phyloP scores from a whole-genome alignment of 23 tunicate species.

The Styela plicata region DNA sequence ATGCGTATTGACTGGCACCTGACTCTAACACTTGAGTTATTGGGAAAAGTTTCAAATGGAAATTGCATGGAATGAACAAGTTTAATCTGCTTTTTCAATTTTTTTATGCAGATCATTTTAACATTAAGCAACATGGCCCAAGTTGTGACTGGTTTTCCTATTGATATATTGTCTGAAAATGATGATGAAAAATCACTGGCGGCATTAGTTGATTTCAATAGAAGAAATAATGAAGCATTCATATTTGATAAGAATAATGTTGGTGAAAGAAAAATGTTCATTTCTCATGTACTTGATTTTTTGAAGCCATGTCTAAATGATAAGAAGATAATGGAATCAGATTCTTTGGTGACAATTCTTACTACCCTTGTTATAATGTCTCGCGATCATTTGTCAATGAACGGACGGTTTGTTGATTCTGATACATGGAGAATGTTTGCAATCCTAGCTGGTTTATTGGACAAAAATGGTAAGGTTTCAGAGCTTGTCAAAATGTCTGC shows the following conservation, averaged over 20 bases:
- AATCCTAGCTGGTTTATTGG: slow-evolving; percentile 7
- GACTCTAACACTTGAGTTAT: too few relatives aligned
- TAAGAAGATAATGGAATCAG: neutral
- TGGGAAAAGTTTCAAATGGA: too few relatives aligned
- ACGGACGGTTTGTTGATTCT: neutral
- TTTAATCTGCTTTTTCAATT: too few relatives aligned
- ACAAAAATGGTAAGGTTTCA: neutral
- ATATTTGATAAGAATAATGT: neutral
- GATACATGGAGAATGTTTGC: slow-evolving; percentile 1
- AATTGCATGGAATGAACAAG: too few relatives aligned
- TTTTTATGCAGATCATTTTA: too few relatives aligned
- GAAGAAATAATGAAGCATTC: neutral
- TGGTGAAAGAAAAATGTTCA: neutral
- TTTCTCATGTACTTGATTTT: neutral
- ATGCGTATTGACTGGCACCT: too few relatives aligned
- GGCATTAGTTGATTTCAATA: neutral
- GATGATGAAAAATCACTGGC: neutral
- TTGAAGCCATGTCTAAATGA: neutral
- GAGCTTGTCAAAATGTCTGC: neutral
- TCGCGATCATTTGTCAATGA: slow-evolving; percentile 16
- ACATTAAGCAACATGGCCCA: too few relatives aligned
- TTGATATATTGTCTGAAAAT: neutral
- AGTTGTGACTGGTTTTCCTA: neutral
- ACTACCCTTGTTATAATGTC: slow-evolving; percentile 22
- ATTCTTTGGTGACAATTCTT: neutral